Percentiles rank a stretch among this genome's conserved stretches.
These are phyloP conservation scores for Gymnosoma rotundatum DNA, from an alignment of 2,888 invertebrate genomes.

Conservation along the genomic window DNA sequence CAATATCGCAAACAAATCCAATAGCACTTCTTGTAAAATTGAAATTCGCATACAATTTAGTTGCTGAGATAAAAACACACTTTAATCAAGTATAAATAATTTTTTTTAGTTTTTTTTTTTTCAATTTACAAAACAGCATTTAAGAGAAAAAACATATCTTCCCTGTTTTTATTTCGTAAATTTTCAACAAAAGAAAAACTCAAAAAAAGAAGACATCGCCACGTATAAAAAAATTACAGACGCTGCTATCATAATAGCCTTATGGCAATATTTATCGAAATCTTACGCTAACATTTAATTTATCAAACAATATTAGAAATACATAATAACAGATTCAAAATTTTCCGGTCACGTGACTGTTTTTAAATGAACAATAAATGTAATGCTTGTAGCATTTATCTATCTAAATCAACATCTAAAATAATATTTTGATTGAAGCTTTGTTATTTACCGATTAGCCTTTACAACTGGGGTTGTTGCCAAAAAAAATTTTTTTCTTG, in stretches of 20 bases:
- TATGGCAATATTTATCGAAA: conserved; percentile 63
- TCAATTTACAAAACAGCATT: too few relatives aligned
- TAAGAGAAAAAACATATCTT: too few relatives aligned
- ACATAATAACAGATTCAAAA: conserved; percentile 53
- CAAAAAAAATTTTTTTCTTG: not conserved
- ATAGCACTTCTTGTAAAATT: too few relatives aligned
- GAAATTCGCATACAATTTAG: too few relatives aligned
- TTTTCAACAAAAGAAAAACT: too few relatives aligned
- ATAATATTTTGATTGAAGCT: conserved; percentile 58
- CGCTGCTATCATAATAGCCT: conserved; percentile 34
- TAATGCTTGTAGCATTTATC: too few relatives aligned
- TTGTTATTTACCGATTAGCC: conserved; percentile 47
- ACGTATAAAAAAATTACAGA: conserved; percentile 7
- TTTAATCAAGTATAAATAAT: too few relatives aligned
- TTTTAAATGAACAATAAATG: conserved; percentile 56
- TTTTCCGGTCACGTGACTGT: conserved; percentile 65
- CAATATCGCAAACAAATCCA: too few relatives aligned
- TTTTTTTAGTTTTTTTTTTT: too few relatives aligned
- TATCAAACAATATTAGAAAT: conserved; percentile 61
- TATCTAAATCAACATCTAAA: conserved; percentile 64
- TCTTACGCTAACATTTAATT: conserved; percentile 64
- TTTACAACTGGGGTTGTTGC: conserved; percentile 39
- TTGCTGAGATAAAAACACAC: too few relatives aligned
- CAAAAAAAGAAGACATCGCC: conserved; percentile 1
- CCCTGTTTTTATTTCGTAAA: too few relatives aligned